A percentile compares a stretch with the other conserved stretches of the same genome.
Evolutionary conservation across 2,113 vertebrate species (phyloP).

Genomic region (Eulemur rufifrons): DNA sequence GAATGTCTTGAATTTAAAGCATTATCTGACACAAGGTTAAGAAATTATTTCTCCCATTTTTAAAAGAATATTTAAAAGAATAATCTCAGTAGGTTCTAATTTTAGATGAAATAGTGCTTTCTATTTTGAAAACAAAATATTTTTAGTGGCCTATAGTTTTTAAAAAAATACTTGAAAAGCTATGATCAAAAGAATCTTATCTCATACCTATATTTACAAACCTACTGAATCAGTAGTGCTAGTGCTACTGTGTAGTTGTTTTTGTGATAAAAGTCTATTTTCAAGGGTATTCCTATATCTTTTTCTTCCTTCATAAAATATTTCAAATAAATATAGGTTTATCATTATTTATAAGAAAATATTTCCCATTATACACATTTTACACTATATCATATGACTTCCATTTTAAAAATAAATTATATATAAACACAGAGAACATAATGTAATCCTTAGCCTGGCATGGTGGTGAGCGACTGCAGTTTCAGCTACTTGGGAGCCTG

Average conservation of each 20-base stretch:
- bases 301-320: background rate
- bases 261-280: background rate
- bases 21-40: constrained; percentile 8
- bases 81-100: constrained; percentile 10
- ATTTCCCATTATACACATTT: background rate
- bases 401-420: constrained; percentile 38
- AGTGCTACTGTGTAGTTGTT: background rate
- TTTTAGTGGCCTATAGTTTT: background rate
- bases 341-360: background rate
- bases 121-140: constrained; percentile 35
- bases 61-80: background rate
- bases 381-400: background rate
- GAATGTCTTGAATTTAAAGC: constrained; percentile 23
- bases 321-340: constrained; percentile 9
- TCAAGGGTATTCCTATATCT: background rate
- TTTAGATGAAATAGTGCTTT: constrained; percentile 32
- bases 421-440: background rate
- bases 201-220: background rate
- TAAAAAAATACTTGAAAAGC: background rate
- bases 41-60: background rate
- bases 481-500: background rate
- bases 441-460: background rate
- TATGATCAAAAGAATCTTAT: background rate
- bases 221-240: background rate
- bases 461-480: background rate